Base-by-base conservation (phyloP, 2,113 vertebrate genomes). In the Cheilinus undulatus region DNA sequence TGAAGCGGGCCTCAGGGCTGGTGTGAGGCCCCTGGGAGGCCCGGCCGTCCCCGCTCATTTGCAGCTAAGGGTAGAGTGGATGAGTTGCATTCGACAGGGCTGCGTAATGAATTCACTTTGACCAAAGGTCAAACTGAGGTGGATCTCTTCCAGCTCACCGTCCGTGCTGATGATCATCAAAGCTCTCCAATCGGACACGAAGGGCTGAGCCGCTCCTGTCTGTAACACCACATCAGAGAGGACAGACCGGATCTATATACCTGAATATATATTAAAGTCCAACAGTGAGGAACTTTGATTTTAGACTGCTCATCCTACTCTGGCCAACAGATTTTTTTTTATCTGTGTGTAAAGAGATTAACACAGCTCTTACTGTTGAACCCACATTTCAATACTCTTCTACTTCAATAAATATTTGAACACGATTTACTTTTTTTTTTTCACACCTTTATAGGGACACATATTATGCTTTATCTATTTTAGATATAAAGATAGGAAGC, bases 71-170 rank as follows among this genome's bases (percentile, higher is more conserved):
- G 9, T 42, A 59, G 45, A 19, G 32, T 17, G 65, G 54, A 61
- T 23, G 62, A 38, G 34, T 30, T 14, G 66, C 42, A 42, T 28
- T 49, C 3, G 26, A 30, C 62, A 68, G 43, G n/a, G 20, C 56
- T 15, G 30, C 15, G 15, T 59, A 61, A 73, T 66, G 53, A 75
- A 65, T 76, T 72, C 43, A 66, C n/a, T 40, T 43, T 65, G 70
- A 75, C 62, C 72, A 66, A 78, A 73, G 69, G 78, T 78, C 74
- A 69, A 38, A 72, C 53, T 23, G 32, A 63, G 64, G 56, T n/a
- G 43, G 59, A 69, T 76, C 76, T 77, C 51, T 54, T 77, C 68
- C 76, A 62, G 66, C 78, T 74, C 65, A 2, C n/a, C 58, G 75
- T 68, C 64, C 13, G 26, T 20, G 42, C 49, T 22, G 48, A 30